Evolutionary conservation across 2,888 invertebrate species (phyloP).

Genomic region (Buathra laborator): DNA sequence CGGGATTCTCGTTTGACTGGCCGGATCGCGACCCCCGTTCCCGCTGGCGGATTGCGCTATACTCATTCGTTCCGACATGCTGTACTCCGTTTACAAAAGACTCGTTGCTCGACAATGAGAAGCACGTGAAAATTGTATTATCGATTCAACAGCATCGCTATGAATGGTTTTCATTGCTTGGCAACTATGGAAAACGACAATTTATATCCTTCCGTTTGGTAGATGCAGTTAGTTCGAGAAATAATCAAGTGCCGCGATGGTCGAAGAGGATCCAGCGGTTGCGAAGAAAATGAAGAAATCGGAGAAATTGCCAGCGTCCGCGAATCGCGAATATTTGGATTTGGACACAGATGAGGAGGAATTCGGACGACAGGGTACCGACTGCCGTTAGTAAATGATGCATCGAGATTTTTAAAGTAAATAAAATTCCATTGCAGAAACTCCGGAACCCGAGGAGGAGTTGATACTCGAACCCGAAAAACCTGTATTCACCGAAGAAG

Average conservation of each 20-base stretch:
- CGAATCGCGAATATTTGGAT: conserved; percentile 81
- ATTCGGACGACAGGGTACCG: conserved; percentile 80
- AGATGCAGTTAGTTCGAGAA: background rate
- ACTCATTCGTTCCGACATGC: background rate
- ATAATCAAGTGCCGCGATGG: conserved; percentile 42
- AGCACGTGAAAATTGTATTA: conserved; percentile 44
- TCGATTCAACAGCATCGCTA: conserved; percentile 47
- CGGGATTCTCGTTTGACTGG: background rate
- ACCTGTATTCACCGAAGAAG: conserved; percentile 88
- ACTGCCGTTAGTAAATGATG: background rate
- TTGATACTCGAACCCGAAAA: conserved; percentile 85
- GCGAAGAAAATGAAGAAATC: conserved; percentile 68
- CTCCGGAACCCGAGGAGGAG: conserved; percentile 84
- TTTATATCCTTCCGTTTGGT: background rate
- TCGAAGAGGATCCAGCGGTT: conserved; percentile 52
- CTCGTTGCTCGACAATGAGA: background rate
- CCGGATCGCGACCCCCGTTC: conserved; percentile 30
- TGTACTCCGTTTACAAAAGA: background rate
- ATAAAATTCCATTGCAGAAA: conserved; percentile 73
- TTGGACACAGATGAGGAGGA: conserved; percentile 84
- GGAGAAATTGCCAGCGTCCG: conserved; percentile 76
- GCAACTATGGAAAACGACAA: conserved; percentile 39
- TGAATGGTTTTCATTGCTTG: conserved; percentile 28
- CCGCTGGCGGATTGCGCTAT: conserved; percentile 8
- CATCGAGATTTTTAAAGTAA: too few species aligned